Percentiles rank a stretch among this genome's conserved stretches.
These are phyloP conservation scores for Abscondita cerata DNA, from an alignment of 2,888 invertebrate genomes.

Conservation along the genomic window DNA sequence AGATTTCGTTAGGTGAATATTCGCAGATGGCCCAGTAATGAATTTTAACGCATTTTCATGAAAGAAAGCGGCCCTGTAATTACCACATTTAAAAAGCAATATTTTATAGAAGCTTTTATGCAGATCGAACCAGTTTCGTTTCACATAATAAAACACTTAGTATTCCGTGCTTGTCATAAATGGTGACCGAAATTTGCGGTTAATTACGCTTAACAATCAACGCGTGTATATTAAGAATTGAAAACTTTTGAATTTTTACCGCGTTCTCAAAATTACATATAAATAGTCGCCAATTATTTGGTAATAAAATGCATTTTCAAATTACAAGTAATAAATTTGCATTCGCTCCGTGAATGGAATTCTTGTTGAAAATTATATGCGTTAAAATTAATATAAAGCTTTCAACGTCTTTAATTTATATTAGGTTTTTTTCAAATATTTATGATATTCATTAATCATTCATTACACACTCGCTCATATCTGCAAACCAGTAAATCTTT, in stretches of 20 bases:
- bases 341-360: too few species aligned
- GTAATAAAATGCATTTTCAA: too few species aligned
- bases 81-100: conserved; percentile 50
- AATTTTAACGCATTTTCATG: conserved; percentile 51
- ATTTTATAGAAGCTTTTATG: conserved; percentile 48
- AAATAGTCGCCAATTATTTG: too few species aligned
- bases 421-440: conserved; percentile 50
- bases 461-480: conserved; percentile 46
- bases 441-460: conserved; percentile 44
- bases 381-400: conserved; percentile 16
- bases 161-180: conserved; percentile 14
- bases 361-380: too few species aligned
- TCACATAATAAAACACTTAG: conserved; percentile 13
- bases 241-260: background rate
- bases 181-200: conserved; percentile 17
- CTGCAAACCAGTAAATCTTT: conserved; percentile 53
- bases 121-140: conserved; percentile 42
- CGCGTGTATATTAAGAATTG: conserved; percentile 16
- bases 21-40: conserved; percentile 50
- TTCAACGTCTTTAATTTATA: conserved; percentile 20
- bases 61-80: conserved; percentile 48
- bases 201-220: conserved; percentile 11
- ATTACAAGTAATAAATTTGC: too few species aligned
- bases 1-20: conserved; percentile 49
- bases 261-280: too few species aligned